Base-by-base conservation (phyloP, 2,113 vertebrate species). In the Melozone crissalis region DNA sequence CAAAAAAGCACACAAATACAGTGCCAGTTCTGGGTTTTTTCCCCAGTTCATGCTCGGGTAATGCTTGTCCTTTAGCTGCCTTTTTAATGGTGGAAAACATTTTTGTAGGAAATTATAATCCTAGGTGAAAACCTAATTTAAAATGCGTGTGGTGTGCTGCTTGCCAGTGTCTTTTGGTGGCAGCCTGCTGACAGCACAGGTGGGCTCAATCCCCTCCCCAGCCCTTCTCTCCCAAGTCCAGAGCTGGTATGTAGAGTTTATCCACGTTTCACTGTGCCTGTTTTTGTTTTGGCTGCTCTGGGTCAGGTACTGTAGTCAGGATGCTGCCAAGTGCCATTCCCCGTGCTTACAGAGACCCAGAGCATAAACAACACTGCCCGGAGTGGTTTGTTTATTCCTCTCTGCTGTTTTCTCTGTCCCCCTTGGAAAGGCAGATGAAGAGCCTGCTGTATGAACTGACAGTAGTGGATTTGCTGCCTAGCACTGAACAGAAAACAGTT, bases 101-200 rank as follows among this genome's bases (percentile, higher is more conserved):
- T 67, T 87, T 59, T 67, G 22, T 5, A 51, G 21, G 37, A 67
- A 59, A 47, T 37, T 13, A 30, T 7, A 22, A 27, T 69, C 8
- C 43, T 28, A 26, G 7, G 4, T 74, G 43, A 59, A 89, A 81
- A n/a, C 39, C 10, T 46, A 21, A 37, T 65, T 49, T 81, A 30
- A 81, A 71, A 43, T 0, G 0, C 2, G 1, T 39, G 21, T 15
- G 5, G 26, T 28, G 23, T 84, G 52, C 62, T 63, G 43, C 31
- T 8, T 43, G 78, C 26, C 20, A 4, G 17, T 30, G 30, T 49
- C n/a, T 54, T 75, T 47, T 28, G 54, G 22, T 24, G 23, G 18
- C 61, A 90, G 27, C 16, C 6, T 79, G 55, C 47, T 78, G 57
- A 30, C 20, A 46, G 11, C 21, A 15, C 18, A 9, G 33, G 33